A percentile compares a stretch with the other conserved stretches of the same genome.
Evolutionary conservation across 2,888 invertebrate genomes (phyloP).

Genomic region (Leptopilina syphax): DNA sequence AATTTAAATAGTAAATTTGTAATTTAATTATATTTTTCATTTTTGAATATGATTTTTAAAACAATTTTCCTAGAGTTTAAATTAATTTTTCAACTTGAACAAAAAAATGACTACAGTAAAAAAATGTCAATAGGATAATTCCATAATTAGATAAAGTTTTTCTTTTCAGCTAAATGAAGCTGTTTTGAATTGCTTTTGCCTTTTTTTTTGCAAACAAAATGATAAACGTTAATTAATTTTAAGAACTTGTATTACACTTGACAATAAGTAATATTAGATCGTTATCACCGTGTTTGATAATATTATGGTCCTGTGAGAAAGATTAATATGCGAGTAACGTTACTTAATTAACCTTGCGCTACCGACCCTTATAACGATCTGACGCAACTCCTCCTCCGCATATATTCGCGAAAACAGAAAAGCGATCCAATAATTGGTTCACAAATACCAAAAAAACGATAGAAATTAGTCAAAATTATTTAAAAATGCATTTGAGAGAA

Average conservation of each 20-base stretch:
- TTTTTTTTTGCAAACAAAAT: constrained; percentile 38
- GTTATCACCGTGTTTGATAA: constrained; percentile 57
- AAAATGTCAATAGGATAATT: too few relatives aligned
- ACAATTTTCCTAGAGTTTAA: too few relatives aligned
- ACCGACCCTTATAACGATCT: constrained; percentile 45
- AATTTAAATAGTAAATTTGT: too few relatives aligned
- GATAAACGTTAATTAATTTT: constrained; percentile 12
- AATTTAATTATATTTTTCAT: too few relatives aligned
- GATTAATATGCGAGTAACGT: constrained; percentile 65
- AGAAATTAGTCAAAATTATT: neutral
- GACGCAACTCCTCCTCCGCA: constrained; percentile 28
- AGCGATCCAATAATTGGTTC: constrained; percentile 5
- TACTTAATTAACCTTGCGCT: constrained; percentile 59
- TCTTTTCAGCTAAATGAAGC: constrained; percentile 9
- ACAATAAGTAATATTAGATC: constrained; percentile 32
- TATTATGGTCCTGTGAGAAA: constrained; percentile 60
- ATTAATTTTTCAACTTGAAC: too few relatives aligned
- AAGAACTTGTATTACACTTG: constrained; percentile 14
- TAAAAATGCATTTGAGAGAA: too few relatives aligned
- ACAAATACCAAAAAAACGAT: neutral
- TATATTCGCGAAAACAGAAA: neutral
- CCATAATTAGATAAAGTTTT: neutral
- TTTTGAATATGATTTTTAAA: too few relatives aligned
- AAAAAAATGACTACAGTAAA: neutral
- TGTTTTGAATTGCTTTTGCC: constrained; percentile 9